Evolutionary conservation across 2,797 vertebrate genomes (phyloP).

Genomic region (Sphaeramia orbicularis): DNA sequence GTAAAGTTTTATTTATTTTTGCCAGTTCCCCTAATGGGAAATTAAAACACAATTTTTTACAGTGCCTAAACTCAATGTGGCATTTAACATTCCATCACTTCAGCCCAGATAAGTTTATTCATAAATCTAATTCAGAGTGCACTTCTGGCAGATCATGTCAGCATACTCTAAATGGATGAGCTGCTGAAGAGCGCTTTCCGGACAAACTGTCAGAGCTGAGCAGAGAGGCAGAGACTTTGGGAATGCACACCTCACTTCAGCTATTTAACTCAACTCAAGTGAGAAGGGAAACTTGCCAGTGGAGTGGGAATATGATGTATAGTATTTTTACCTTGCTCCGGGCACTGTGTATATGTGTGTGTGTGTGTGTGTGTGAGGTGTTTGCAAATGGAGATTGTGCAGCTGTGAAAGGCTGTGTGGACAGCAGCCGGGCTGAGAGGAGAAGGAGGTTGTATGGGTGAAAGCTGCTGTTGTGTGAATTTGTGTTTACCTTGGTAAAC

Average conservation of each 20-base stretch:
- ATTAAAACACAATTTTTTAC: slow-evolving; percentile 1
- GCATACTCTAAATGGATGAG: slow-evolving; percentile 74
- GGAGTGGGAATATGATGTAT: slow-evolving; percentile 80
- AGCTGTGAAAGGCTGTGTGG: slow-evolving; percentile 74
- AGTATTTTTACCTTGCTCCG: slow-evolving; percentile 72
- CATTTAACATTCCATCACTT: slow-evolving; percentile 54
- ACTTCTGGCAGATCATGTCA: slow-evolving; percentile 71
- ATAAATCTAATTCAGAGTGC: slow-evolving; percentile 73
- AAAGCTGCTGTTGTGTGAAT: slow-evolving; percentile 80
- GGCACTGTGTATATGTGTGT: slow-evolving; percentile 54
- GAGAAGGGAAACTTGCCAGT: slow-evolving; percentile 72
- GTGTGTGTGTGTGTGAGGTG: slow-evolving; percentile 43
- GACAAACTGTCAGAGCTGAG: slow-evolving; percentile 75
- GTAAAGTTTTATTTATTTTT: background rate
- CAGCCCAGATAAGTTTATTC: slow-evolving; percentile 54
- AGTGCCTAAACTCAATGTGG: slow-evolving; percentile 30
- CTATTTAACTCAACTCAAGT: slow-evolving; percentile 77
- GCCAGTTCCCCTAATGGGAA: slow-evolving; percentile 19
- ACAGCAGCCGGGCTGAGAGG: slow-evolving; percentile 62
- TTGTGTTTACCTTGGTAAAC: slow-evolving; percentile 76
- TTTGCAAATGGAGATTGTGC: slow-evolving; percentile 78
- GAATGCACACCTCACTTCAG: slow-evolving; percentile 75
- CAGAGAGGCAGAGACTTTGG: slow-evolving; percentile 48
- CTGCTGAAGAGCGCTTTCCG: slow-evolving; percentile 74
- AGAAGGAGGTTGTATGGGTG: slow-evolving; percentile 62